These are phyloP conservation scores for Anisognathus igniventris DNA, from an alignment of 2,797 vertebrate genomes.

Conservation along the genomic window DNA sequence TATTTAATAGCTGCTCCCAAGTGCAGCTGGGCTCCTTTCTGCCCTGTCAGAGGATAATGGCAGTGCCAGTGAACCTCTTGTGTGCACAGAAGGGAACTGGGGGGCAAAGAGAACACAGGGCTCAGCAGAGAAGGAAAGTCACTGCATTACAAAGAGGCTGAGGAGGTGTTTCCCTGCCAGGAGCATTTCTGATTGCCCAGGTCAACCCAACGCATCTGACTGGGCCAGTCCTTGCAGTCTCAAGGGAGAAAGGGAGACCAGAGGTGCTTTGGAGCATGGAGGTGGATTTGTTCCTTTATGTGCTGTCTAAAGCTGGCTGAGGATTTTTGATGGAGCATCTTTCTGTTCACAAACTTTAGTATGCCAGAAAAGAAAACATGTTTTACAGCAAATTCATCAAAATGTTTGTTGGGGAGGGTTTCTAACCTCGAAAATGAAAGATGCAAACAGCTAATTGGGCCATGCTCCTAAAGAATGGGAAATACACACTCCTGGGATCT, in stretches of 20 bases:
- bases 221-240: neutral
- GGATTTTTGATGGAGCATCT: neutral
- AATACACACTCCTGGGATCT: fast-evolving
- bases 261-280: neutral
- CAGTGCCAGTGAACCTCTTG: neutral
- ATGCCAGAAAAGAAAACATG: neutral
- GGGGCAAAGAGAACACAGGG: neutral
- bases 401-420: neutral
- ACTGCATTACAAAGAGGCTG: neutral
- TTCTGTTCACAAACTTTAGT: neutral
- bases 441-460: neutral
- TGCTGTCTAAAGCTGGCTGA: neutral
- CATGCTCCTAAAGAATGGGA: fast-evolving
- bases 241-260: neutral
- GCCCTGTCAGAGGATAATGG: neutral
- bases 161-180: neutral
- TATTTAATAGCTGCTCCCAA: neutral
- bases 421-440: neutral
- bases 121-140: neutral
- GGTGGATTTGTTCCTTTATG: neutral
- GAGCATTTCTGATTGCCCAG: neutral
- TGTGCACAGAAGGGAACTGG: neutral
- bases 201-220: neutral
- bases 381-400: neutral
- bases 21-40: conserved; percentile 2